Conservation (phyloP, 2,888 invertebrate genomes). For the Sinhomidia bicolor region DNA sequence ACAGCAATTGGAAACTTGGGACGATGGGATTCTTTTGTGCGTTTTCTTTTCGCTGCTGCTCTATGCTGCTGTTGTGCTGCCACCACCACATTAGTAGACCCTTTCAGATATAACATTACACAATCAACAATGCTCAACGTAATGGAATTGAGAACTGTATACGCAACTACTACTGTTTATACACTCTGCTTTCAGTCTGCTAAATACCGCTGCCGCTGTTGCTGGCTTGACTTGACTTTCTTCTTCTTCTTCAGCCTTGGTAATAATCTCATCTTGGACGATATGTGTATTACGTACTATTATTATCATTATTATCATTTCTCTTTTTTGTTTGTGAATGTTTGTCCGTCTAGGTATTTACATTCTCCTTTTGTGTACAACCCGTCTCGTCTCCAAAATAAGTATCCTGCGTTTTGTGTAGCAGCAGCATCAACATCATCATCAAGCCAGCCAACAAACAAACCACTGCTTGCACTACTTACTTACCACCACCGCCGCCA, state of each 20-base stretch:
- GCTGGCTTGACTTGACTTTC: background rate
- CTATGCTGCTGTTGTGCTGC: background rate
- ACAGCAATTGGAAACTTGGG: slow-evolving; percentile 14
- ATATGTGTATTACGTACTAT: slow-evolving; percentile 18
- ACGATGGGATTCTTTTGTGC: slow-evolving; percentile 1
- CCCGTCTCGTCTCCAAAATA: no score
- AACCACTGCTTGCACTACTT: background rate
- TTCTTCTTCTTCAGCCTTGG: background rate
- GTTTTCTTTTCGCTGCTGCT: no score
- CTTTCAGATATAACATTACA: background rate
- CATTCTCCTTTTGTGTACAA: background rate
- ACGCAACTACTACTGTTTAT: background rate
- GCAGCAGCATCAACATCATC: no score
- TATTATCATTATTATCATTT: no score
- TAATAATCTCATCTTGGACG: slow-evolving; percentile 33
- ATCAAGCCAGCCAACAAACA: slow-evolving; percentile 1
- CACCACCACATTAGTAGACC: background rate
- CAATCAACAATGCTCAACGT: slow-evolving; percentile 9
- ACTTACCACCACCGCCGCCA: background rate
- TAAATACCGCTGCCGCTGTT: background rate
- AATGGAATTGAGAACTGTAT: background rate
- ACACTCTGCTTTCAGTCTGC: background rate
- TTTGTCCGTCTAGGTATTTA: background rate
- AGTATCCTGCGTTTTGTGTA: no score
- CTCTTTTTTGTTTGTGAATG: slow-evolving; percentile 2